Evolutionary conservation across 1,140 invertebrate genomes (phyloP), one percentile per base, ranked within the genome.

Genomic region (Drosophila eugracilis): DNA sequence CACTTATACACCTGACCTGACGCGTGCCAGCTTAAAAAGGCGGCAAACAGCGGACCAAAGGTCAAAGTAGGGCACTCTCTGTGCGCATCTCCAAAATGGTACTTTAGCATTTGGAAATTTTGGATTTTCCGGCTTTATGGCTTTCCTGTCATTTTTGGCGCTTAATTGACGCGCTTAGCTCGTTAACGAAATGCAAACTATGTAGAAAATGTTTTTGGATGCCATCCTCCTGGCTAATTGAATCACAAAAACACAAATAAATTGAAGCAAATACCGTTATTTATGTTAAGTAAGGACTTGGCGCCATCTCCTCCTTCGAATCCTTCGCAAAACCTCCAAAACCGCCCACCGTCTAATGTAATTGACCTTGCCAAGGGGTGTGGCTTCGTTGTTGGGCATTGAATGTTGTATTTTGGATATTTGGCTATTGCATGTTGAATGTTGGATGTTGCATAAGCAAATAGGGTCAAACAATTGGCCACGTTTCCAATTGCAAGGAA

Each of bases 111-210:
- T 39, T 21, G 6, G 6, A n/a, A 4, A 19, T n/a, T 24, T 12
- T 10, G 24, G 9, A 21, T 22, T 58, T 32, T 24, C 28, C 47
- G 77, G 63, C 63, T 44, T 6, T 24, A 7, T n/a, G 22, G 9
- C n/a, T n/a, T n/a, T n/a, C n/a, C n/a, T n/a, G n/a, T n/a, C n/a
- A n/a, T 19, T 53, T 39, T 63, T 57, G 76, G 77, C 77, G 77
- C 69, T 75, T 88, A 88, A 88, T 88, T 88, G 84, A 78, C 66
- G 75, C 83, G 83, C 84, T 88, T 88, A 88, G 83, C 83, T 88
- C 75, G 83, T 88, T 83, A 88, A 84, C 83, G 66, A 89, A 63
- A 75, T 78, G 86, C 72, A 58, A 88, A 88, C 83, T 88, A 85
- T 86, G 81, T 81, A 62, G 65, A 63, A 57, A 65, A 76, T 79